Evolutionary conservation across 2,797 vertebrate genomes (phyloP).

Genomic region (Chaetodon trifasciatus): DNA sequence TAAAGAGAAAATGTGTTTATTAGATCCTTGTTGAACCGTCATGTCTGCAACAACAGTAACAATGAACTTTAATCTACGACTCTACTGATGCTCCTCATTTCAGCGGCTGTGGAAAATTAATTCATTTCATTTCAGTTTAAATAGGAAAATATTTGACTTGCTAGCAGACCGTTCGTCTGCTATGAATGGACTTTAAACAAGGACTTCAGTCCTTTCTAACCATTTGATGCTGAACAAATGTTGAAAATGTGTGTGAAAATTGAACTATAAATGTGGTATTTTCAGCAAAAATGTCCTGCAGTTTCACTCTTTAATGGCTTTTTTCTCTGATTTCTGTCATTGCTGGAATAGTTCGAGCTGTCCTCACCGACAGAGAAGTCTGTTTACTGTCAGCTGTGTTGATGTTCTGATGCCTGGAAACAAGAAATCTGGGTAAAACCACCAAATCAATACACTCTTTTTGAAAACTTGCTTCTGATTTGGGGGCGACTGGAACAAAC

Average conservation of each 20-base stretch:
- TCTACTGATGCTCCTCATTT: slow-evolving; percentile 7
- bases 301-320: background rate
- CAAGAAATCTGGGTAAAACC: background rate
- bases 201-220: slow-evolving; percentile 1
- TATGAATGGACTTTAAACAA: slow-evolving; percentile 19
- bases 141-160: slow-evolving; percentile 10
- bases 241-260: background rate
- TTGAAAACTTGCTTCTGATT: background rate
- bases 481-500: background rate
- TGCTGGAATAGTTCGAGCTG: background rate
- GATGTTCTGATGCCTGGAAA: background rate
- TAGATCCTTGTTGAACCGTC: background rate
- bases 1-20: background rate
- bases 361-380: background rate
- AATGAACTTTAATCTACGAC: background rate
- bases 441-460: background rate
- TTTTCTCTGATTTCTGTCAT: background rate
- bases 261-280: background rate
- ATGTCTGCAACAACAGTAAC: background rate
- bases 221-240: background rate
- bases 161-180: slow-evolving; percentile 4
- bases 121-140: slow-evolving; percentile 27
- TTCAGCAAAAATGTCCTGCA: background rate
- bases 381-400: background rate
- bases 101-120: background rate